Base-by-base conservation (phyloP, 64 coral and sea anemone species). In the Stylophora pistillata region DNA sequence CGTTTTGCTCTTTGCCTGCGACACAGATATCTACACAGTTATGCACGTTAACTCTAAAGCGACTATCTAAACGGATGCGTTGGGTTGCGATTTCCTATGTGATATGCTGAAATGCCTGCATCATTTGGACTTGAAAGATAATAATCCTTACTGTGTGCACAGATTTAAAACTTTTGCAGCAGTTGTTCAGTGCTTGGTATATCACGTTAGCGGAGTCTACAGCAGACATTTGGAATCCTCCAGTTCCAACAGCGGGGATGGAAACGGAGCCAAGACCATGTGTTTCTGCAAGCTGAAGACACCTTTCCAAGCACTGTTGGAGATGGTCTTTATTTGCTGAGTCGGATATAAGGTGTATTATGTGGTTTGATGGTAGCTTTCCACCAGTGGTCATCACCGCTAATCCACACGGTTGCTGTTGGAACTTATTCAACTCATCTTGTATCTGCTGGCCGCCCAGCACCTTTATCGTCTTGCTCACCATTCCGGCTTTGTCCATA, bases 401-500 rank as follows among this genome's bases (percentile, higher is more conserved):
- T 79, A 55, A 33, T 27, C 77, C 86, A 79, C 55, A 60, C 47
- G 73, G 4, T 18, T 88, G 73, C 27, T 74, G 68, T 52, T 56
- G 56, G 41, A n/a, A 47, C 10, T 18, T 55, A 37, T 64, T 77
- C 56, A 33, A 57, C 73, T 62, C 73, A 56, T 59, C 73, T 72
- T 75, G 56, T 56, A 74, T 62, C 25, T 5, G 58, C 31, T 71
- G 30, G 53, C 90, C 89, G 14, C 74, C 58, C 13, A 85, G 78
- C 21, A 10, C 25, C 56, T 85, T 30, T 13, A 95, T 76, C 47
- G 85, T 85, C 58, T 92, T 88, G 73, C 94, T 92, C 14, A 95
- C 20, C 26, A 30, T 79, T 0, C 94, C 94, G 18, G 94, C 94
- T 2, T 41, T 88, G 13, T 78, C n/a, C 94, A 95, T 92, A 88